phyloP scores from a whole-genome alignment of 1,140 invertebrate genomes.

The Aricia agestis region DNA sequence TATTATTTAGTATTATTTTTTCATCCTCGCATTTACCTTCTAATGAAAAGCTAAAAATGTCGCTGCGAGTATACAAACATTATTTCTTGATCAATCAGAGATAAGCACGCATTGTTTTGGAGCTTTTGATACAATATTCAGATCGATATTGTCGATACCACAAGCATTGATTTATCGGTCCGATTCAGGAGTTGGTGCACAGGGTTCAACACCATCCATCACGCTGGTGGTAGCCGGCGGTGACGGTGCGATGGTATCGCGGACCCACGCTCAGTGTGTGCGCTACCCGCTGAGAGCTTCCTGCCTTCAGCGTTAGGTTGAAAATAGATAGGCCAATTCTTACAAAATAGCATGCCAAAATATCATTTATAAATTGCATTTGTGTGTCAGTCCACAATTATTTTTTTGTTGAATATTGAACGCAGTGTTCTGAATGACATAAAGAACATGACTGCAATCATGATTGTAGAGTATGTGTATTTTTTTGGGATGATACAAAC shows the following conservation, averaged over 20 bases:
- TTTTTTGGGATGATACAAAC: too few species aligned
- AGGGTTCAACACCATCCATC: neutral
- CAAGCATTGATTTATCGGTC: neutral
- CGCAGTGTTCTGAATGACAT: too few species aligned
- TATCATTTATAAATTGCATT: too few species aligned
- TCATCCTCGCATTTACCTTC: neutral
- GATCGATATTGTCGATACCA: neutral
- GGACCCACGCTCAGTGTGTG: neutral
- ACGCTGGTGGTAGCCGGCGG: neutral
- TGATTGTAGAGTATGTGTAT: too few species aligned
- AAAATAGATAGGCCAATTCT: too few species aligned
- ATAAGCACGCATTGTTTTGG: neutral
- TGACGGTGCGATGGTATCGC: neutral
- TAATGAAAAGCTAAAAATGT: neutral
- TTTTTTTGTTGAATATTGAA: too few species aligned
- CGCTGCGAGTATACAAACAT: neutral
- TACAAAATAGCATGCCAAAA: too few species aligned
- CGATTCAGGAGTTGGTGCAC: neutral
- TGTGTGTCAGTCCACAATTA: too few species aligned
- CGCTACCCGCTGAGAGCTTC: constrained; percentile 5
- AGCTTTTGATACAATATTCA: neutral
- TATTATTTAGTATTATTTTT: too few species aligned
- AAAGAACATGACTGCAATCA: too few species aligned
- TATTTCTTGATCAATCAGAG: neutral
- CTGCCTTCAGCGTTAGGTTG: neutral